phyloP scores from a whole-genome alignment of 2,797 vertebrate species.

The Aplochiton taeniatus region DNA sequence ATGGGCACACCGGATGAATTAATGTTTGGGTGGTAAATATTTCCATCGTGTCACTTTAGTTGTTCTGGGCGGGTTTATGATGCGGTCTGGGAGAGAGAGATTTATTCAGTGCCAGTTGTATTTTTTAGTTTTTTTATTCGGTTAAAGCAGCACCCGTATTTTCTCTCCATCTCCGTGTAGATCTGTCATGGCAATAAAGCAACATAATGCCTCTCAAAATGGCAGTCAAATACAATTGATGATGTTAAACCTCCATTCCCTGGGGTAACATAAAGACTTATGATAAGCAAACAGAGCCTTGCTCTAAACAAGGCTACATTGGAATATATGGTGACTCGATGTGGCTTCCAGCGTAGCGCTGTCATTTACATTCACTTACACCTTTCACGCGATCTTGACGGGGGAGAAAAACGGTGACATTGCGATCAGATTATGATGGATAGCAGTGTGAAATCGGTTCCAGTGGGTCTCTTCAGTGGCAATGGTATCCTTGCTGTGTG shows the following conservation, averaged over 20 bases:
- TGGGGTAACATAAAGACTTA: slow-evolving; percentile 10
- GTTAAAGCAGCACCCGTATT: neutral
- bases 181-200: slow-evolving; percentile 7
- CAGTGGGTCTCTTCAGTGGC: slow-evolving; percentile 25
- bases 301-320: slow-evolving; percentile 13
- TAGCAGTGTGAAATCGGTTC: slow-evolving; percentile 31
- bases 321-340: neutral
- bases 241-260: neutral
- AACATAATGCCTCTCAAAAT: slow-evolving; percentile 11
- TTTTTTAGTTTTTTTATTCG: neutral
- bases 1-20: neutral
- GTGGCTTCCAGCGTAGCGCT: neutral
- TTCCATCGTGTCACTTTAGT: slow-evolving; percentile 19
- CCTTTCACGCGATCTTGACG: neutral
- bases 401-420: neutral
- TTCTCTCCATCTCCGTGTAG: slow-evolving; percentile 1
- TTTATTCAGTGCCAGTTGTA: slow-evolving; percentile 6
- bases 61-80: slow-evolving; percentile 4
- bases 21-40: slow-evolving; percentile 15
- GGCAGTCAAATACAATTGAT: slow-evolving; percentile 18
- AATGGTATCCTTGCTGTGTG: slow-evolving; percentile 49
- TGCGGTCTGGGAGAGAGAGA: neutral
- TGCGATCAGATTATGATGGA: slow-evolving; percentile 27
- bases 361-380: slow-evolving; percentile 13
- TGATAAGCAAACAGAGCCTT: slow-evolving; percentile 14